Conservation (phyloP, 2,797 vertebrate genomes). For the Helostoma temminkii region DNA sequence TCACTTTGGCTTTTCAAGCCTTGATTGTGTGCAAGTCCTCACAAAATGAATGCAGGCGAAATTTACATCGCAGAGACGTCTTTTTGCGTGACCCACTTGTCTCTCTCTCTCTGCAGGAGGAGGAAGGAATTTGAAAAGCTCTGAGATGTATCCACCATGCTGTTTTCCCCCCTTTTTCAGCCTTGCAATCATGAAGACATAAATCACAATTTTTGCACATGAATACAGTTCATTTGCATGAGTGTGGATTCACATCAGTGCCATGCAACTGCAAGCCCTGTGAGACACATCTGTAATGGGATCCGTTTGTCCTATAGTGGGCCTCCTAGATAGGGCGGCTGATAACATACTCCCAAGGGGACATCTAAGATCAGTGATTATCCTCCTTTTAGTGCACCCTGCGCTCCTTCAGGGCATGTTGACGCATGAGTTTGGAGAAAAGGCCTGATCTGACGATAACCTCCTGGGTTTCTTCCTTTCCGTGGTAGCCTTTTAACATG, state of each 20-base stretch:
- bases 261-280: background rate
- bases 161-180: background rate
- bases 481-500: conserved; percentile 64
- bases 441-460: conserved; percentile 74
- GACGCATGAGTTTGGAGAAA: conserved; percentile 57
- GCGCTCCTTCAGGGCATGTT: conserved; percentile 59
- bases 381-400: conserved; percentile 64
- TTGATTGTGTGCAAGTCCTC: conserved; percentile 22
- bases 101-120: conserved; percentile 26
- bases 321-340: conserved; percentile 52
- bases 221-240: conserved; percentile 14
- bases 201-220: conserved; percentile 29
- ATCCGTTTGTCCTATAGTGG: conserved; percentile 53
- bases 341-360: conserved; percentile 69
- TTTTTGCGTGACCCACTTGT: conserved; percentile 8
- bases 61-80: conserved; percentile 1
- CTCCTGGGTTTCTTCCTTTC: conserved; percentile 48
- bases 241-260: background rate
- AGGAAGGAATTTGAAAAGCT: conserved; percentile 29
- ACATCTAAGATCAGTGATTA: conserved; percentile 73
- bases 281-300: conserved; percentile 60
- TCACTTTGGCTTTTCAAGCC: conserved; percentile 43
- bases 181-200: conserved; percentile 16
- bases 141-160: conserved; percentile 1
- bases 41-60: conserved; percentile 18